A percentile compares a stretch with the other conserved stretches of the same genome.
Conservation (phyloP, 2,888 invertebrate species). For the Oxystoma pomonae region DNA sequence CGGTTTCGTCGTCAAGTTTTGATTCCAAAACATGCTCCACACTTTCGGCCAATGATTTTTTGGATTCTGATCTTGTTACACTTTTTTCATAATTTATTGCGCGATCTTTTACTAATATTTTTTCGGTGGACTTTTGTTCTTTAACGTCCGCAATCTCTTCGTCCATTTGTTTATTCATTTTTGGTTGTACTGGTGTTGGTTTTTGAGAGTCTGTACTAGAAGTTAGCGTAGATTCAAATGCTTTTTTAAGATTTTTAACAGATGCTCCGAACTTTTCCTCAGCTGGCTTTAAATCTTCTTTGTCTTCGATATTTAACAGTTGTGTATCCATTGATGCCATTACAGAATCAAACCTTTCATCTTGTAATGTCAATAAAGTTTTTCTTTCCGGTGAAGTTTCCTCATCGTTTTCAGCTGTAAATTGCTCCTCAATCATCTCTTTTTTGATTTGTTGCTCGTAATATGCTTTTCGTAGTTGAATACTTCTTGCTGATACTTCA, state of each 20-base stretch:
- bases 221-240: conserved; percentile 19
- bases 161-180: not conserved
- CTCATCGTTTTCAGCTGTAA: conserved; percentile 49
- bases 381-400: conserved; percentile 50
- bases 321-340: conserved; percentile 26
- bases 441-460: conserved; percentile 59
- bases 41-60: conserved; percentile 18
- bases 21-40: conserved; percentile 19
- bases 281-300: conserved; percentile 9
- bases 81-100: conserved; percentile 34
- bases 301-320: conserved; percentile 25
- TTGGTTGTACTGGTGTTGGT: not conserved
- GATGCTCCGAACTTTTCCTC: conserved; percentile 9
- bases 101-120: conserved; percentile 34
- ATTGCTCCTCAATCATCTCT: conserved; percentile 54
- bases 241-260: conserved; percentile 30
- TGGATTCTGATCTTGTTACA: conserved; percentile 29
- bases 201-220: not conserved
- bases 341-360: conserved; percentile 28
- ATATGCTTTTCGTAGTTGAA: conserved; percentile 54
- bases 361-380: conserved; percentile 34
- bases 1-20: conserved; percentile 14
- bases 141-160: conserved; percentile 9
- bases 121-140: conserved; percentile 17
- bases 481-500: conserved; percentile 53